Evolutionary conservation across 2,113 vertebrate species (phyloP), one percentile per base, ranked within the genome.

Genomic region (Cyprinodon tularosa): DNA sequence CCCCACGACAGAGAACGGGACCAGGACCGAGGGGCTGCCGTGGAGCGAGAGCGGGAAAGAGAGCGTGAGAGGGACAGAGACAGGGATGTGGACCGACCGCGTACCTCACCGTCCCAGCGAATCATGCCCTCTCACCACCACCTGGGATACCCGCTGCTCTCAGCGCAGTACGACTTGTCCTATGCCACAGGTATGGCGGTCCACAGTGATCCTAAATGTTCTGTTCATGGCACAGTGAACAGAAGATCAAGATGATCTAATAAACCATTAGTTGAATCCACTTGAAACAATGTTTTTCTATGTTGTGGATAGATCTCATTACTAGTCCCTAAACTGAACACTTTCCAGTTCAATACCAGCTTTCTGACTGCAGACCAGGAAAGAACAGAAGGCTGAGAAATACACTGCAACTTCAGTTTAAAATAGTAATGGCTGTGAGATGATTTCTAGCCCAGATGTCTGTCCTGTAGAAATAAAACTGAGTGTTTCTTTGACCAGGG

Each of bases 41-140:
- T 91, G 47, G 96, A 95, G 3, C 47, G 94, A 0, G 96, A 98
- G 37, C 93, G 97, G 70, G 96, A 97, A 62, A 94, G 96, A 1
- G 90, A 93, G 62, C 86, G 91, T 0, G 91, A 94, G 0, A 85
- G 92, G 15, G 97, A 97, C 29, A 88, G 97, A 72, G 93, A 94
- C n/a, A 74, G 94, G 82, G 96, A 95, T 7, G 50, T 94, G 0
- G 98, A 99, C 79, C 94, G 98, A 67, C 97, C 98, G 0, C 97
- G 98, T 71, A 98, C 96, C n/a, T 99, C 97, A 0, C 97, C 98
- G 2, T 99, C 97, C 0, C 97, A 99, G 90, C 96, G 98, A 82
- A 95, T 99, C 89, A 97, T 99, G 95, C 95, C 97, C 1, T 96
- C 97, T 0, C 97, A 99, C 84, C 97, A 98, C 91, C 98, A 99